Evolutionary conservation across 2,797 vertebrate species (phyloP), one percentile per base, ranked within the genome.

Genomic region (Oreonectes daqikongensis): DNA sequence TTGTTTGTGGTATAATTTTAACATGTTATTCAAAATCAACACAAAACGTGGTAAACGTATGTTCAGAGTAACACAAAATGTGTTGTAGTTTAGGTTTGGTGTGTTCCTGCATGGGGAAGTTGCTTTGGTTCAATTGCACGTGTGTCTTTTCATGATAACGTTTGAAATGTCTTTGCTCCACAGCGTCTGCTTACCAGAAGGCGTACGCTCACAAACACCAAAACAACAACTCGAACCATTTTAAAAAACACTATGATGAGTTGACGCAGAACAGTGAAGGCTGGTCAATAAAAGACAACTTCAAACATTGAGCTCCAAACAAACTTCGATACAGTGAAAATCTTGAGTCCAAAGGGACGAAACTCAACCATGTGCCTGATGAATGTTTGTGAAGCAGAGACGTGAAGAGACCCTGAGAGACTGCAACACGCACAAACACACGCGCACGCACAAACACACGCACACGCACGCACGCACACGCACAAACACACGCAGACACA

Each of bases 131-230:
- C 5, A 32, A 7, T 6, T 35, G 35, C 35, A 9, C 10, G 2
- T 9, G 8, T 35, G 35, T 35, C 8, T 35, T 12, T 24, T 20
- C 11, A 3, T 26, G 50, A 12, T 1, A 50, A 50, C 20, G 5
- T 35, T 15, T 26, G 4, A 48, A 10, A 60, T 35, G 69, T 10
- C 22, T 0, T 77, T 75, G 81, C 79, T 79, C 86, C 86, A 81
- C 90, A 99, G 97, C 96, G 2, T 95, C 95, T 46, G 92, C 92
- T 66, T 97, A 93, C 92, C 95, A 96, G 91, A 93, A 90, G 89
- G 92, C 93, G 67, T 89, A 92, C 30, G 83, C 88, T 81, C 90
- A 93, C 73, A 94, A 88, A 88, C 94, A 88, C 83, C 91, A 89
- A 89, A 88, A 75, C 92, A 91, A 88, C 89, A 93, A 88, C 86